Conservation (phyloP, 2,797 vertebrate genomes). For the Muraenolepis orangiensis region DNA sequence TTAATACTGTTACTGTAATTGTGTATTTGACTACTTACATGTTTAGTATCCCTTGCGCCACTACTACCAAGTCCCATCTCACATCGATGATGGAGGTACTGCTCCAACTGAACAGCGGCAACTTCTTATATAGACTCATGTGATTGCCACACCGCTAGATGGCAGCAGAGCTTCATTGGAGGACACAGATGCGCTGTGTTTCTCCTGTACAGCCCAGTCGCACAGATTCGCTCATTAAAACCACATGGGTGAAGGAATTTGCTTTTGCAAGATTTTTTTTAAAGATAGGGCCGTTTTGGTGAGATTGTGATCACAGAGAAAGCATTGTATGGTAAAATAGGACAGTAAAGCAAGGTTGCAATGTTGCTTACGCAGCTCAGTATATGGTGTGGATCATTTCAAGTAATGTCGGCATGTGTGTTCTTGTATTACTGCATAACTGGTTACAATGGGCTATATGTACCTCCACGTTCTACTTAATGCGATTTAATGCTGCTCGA, state of each 20-base stretch:
- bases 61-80: neutral
- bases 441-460: too few relatives aligned
- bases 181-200: neutral
- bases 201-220: neutral
- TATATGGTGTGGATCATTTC: constrained; percentile 9
- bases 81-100: neutral
- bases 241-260: neutral
- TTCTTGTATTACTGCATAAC: neutral
- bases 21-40: neutral
- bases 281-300: neutral
- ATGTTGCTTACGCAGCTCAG: constrained; percentile 24
- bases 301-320: neutral
- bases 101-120: too few relatives aligned
- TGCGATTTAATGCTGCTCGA: too few relatives aligned
- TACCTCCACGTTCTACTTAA: too few relatives aligned
- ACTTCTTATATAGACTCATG: neutral
- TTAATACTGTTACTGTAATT: neutral
- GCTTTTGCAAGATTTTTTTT: neutral
- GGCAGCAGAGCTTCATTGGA: constrained; percentile 34
- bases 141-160: constrained; percentile 34
- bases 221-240: neutral
- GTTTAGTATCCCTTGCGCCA: neutral
- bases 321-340: neutral
- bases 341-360: neutral
- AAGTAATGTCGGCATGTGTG: neutral